Evolutionary conservation across 2,113 vertebrate genomes (phyloP).

Genomic region (Upupa epops): DNA sequence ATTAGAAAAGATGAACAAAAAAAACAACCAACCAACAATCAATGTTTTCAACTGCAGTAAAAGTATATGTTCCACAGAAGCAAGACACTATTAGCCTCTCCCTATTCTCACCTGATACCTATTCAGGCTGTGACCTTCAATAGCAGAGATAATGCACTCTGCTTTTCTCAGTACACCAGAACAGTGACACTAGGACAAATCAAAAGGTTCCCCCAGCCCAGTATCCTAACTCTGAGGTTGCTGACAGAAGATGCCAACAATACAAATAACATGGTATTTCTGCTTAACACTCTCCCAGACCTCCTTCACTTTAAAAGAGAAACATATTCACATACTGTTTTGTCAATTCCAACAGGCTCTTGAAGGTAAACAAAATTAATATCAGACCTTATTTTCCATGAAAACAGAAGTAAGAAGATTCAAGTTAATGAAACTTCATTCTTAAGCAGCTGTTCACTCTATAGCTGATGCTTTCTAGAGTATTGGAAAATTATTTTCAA

Average conservation of each 20-base stretch:
- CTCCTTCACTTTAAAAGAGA: not conserved
- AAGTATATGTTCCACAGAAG: not conserved
- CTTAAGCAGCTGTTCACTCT: not conserved
- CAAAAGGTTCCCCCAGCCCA: not conserved
- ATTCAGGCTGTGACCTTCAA: not conserved
- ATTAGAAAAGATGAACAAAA: not conserved
- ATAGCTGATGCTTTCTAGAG: not conserved
- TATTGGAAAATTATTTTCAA: not conserved
- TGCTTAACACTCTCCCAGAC: not conserved
- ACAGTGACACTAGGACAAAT: not conserved
- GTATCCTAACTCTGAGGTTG: not conserved
- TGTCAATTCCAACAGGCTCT: not conserved
- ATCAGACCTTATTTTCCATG: not conserved
- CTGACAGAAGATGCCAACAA: not conserved
- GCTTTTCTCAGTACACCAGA: not conserved
- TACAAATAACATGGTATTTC: not conserved
- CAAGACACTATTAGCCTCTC: not conserved
- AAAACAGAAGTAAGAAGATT: not conserved
- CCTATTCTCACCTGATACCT: accelerated
- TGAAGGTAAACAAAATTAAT: not conserved
- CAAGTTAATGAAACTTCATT: not conserved
- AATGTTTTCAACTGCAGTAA: not conserved
- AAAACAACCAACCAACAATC: too few relatives aligned
- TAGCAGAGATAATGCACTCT: accelerated
- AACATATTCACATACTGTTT: not conserved